Evolutionary conservation across 1,140 invertebrate species (phyloP), one percentile per base, ranked within the genome.

Genomic region (Ooceraea biroi): DNA sequence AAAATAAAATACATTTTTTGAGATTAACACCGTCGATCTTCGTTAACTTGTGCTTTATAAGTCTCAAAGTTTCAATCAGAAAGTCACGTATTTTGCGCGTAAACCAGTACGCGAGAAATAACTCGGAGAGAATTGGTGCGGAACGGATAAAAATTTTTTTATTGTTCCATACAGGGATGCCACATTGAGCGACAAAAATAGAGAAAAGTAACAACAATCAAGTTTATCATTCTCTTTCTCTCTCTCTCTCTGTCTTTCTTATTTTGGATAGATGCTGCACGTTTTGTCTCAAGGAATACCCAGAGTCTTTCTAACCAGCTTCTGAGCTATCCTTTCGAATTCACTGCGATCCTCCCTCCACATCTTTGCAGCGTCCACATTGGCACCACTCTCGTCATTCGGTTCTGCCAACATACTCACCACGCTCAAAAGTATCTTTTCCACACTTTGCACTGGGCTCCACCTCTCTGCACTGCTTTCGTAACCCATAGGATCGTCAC

Each of bases 291-390:
- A 94, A 60, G 88, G 95, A 86, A 97, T 94, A 50, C 97, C 97
- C 19, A 99, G 95, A 4, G 98, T 99, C 95, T 98, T 98, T 83
- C 98, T 95, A 27, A 99, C 99, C 82, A 99, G 95, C 91, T 96
- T 96, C 92, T 98, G 96, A 12, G 99, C 99, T 89, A 99, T 99
- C 93, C 96, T 97, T 89, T 99, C 98, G 94, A 99, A 99, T 94
- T 99, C 97, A 25, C 97, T 95, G 46, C 99, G 95, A 93, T 99
- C 97, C 92, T 99, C 99, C 80, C 99, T 95, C 99, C 99, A 99
- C 97, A 99, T 99, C 95, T 99, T 99, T 0, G 99, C 99, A 7
- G 99, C 99, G 95, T 99, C 99, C 0, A 99, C 99, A 95, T 99
- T 99, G 0, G 99, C 99, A 36, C 99, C 98, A 94, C 98, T 99